Evolutionary conservation across 2,888 invertebrate species (phyloP), one percentile per base, ranked within the genome.

Genomic region (Melinopterus prodromus): DNA sequence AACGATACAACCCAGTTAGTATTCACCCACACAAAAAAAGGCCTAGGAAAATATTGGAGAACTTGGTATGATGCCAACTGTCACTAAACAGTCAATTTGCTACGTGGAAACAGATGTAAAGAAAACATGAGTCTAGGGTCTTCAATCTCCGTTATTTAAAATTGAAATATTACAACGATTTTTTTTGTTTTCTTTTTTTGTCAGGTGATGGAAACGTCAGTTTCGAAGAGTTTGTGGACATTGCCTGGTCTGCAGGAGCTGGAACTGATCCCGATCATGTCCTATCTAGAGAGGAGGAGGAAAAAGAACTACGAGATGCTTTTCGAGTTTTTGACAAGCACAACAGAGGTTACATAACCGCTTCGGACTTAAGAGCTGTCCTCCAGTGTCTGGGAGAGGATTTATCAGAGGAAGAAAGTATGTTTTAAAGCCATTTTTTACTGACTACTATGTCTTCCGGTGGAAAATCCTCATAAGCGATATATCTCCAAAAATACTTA

Each of bases 321-420:
- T 97, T 97, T 89, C 91, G 96, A 82, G 97, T 97, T 16, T 97
- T 97, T 87, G 97, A 97, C 88, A 97, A 97, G 86, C 97, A 97
- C 86, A 97, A 97, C 89, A 92, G 97, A n/a, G 97, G 97, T 0
- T 97, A 96, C 88, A 97, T 97, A 85, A 96, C 96, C 77, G 96
- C 97, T 2, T 96, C 96, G 0, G 97, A 97, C 88, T 90, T 97
- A 82, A 90, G 97, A 82, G 97, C 97, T 0, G 97, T 97, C 6
- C 90, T 97, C 81, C 97, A 97, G 88, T 97, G 97, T 88, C 90
- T 97, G 80, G 97, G 97, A 2, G 97, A 97, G 88, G 96, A 97
- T 87, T 89, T 97, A 75, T 95, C 95, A 12, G 97, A 97, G 86
- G 97, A 97, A 89, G 97, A 97, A 89, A 97, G 97, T 96, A 88